Percentiles rank a stretch among this genome's conserved stretches.
phyloP scores from a whole-genome alignment of 2,888 invertebrate species.

The Quadroppia sp. region DNA sequence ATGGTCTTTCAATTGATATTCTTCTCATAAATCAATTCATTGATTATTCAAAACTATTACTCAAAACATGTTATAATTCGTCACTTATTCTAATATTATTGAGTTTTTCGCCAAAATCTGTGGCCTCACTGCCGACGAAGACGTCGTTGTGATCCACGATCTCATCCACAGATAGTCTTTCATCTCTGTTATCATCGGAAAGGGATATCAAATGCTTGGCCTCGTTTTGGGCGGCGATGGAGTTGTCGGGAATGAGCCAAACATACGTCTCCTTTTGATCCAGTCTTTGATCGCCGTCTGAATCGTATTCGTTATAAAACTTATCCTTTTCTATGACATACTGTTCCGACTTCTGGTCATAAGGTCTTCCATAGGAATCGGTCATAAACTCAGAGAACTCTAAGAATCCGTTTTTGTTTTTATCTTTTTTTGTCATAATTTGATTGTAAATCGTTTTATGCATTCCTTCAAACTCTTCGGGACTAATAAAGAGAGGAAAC shows the following conservation, averaged over 20 bases:
- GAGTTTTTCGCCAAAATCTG: conserved; percentile 79
- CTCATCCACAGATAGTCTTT: conserved; percentile 71
- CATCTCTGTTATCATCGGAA: conserved; percentile 80
- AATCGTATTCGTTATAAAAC: conserved; percentile 80
- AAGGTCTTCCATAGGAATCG: conserved; percentile 53
- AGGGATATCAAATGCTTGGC: conserved; percentile 80
- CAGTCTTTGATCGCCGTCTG: conserved; percentile 74
- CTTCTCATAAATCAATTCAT: not conserved
- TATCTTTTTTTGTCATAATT: conserved; percentile 79
- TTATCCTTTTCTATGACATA: conserved; percentile 71
- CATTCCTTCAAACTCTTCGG: conserved; percentile 89
- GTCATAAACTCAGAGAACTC: conserved; percentile 79
- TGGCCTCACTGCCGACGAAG: conserved; percentile 89
- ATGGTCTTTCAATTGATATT: too few relatives aligned
- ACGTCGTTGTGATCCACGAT: conserved; percentile 75
- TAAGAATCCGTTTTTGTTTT: conserved; percentile 74
- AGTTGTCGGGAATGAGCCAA: conserved; percentile 88
- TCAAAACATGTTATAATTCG: conserved; percentile 62
- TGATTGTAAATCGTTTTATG: conserved; percentile 59
- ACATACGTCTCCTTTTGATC: conserved; percentile 71
- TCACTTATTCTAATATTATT: conserved; percentile 70
- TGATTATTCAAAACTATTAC: not conserved
- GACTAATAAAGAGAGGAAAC: conserved; percentile 83
- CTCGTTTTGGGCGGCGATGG: conserved; percentile 82
- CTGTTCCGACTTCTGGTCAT: conserved; percentile 55